Evolutionary conservation across 2,888 invertebrate genomes (phyloP), one percentile per base, ranked within the genome.

Genomic region (Epinotia bilunana): DNA sequence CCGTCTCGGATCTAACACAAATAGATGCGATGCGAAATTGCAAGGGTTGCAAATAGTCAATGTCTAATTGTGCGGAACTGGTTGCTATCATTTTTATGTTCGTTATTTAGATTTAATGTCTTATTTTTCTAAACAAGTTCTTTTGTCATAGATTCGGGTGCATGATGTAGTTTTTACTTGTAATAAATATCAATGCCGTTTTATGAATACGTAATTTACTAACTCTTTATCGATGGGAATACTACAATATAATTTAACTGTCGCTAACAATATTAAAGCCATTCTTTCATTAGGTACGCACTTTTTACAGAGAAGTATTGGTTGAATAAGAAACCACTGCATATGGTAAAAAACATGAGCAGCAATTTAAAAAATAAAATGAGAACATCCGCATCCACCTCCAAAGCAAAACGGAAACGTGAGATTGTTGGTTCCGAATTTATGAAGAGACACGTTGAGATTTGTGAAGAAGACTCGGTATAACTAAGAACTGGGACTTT

Each of bases 41-140:
- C 92, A 92, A 88, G 93, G 93, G 93, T 90, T 90, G 92, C 92
- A 88, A 92, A 92, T 91, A 90, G 86, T 86, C 82, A 83, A 87
- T 83, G 83, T 86, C 86, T 89, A 90, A 90, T 90, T 87, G 88
- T 88, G 89, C 87, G 85, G 86, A 90, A 91, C 91, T 87, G 87
- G 91, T 91, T 86, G 85, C 82, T 83, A 87, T 86, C 80, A 65
- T 75, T 72, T 75, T 57, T 73, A 72, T 28, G 28, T 33, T 64
- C 79, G 72, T 79, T 78, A 77, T 82, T 81, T 61, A 68, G 76
- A 79, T 81, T 81, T 84, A 80, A 85, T 83, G 81, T 80, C 84
- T 84, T 83, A 82, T 82, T 85, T 82, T 77, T 76, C 70, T 43
- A 74, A 74, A 74, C 74, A 61, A 71, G 74, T 74, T 74, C 33